Percentiles rank a stretch among this genome's conserved stretches.
Conservation (phyloP, 35 echinoderm and acorn worm genomes). For the Acanthaster planci region DNA sequence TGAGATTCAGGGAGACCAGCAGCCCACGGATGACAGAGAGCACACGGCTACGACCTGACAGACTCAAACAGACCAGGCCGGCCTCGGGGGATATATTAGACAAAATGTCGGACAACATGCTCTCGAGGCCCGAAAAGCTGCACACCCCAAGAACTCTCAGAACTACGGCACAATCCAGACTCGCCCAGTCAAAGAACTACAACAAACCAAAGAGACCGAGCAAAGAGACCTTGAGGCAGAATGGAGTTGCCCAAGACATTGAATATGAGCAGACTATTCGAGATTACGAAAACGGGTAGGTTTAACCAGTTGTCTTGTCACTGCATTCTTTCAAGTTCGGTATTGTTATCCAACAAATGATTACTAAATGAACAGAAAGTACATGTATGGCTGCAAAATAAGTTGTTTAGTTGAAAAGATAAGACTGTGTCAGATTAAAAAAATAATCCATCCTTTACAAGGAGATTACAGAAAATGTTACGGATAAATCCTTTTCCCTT, state of each 20-base stretch:
- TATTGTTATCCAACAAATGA: too few species aligned
- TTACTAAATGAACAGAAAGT: too few species aligned
- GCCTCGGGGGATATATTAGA: conserved; percentile 76
- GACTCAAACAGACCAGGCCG: background rate
- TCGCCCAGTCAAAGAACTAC: conserved; percentile 89
- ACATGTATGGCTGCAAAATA: too few species aligned
- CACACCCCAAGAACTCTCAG: conserved; percentile 82
- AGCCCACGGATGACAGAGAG: background rate
- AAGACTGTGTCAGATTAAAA: too few species aligned
- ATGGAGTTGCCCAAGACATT: background rate
- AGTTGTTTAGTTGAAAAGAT: too few species aligned
- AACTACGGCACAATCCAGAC: conserved; percentile 67
- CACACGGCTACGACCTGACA: background rate
- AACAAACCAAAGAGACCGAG: conserved; percentile 82
- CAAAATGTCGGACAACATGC: conserved; percentile 51
- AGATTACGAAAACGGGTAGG: conserved; percentile 27
- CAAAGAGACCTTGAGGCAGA: background rate
- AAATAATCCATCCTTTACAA: too few species aligned
- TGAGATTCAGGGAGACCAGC: background rate
- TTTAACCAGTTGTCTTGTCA: too few species aligned
- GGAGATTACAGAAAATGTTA: too few species aligned
- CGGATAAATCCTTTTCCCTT: too few species aligned
- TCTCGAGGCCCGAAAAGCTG: conserved; percentile 45
- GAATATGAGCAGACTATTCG: conserved; percentile 1
- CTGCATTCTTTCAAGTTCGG: too few species aligned